These are phyloP conservation scores for Tetheella fluctuosa DNA, from an alignment of 2,888 invertebrate species.

Conservation along the genomic window DNA sequence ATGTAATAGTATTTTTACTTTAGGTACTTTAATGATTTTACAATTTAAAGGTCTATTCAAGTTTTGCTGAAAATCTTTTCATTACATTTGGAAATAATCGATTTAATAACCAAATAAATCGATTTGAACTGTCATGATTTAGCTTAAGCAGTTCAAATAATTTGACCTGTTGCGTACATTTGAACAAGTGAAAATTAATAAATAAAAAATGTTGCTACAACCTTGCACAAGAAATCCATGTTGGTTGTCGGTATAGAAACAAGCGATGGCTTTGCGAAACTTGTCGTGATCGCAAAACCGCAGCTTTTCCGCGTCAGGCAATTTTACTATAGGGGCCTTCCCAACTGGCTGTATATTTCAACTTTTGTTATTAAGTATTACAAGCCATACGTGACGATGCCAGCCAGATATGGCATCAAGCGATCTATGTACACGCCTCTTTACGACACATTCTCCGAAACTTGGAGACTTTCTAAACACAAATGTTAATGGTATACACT, in stretches of 20 bases:
- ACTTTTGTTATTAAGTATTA: slow-evolving; percentile 43
- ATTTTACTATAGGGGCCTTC: slow-evolving; percentile 58
- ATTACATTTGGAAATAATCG: background rate
- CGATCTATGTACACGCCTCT: slow-evolving; percentile 26
- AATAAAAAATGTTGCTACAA: slow-evolving; percentile 53
- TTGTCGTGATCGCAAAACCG: slow-evolving; percentile 73
- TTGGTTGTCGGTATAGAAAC: slow-evolving; percentile 44
- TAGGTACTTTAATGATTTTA: background rate
- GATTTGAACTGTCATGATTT: background rate
- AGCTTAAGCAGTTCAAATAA: background rate
- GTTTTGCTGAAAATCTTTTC: background rate
- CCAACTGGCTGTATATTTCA: slow-evolving; percentile 55
- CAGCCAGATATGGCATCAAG: slow-evolving; percentile 33
- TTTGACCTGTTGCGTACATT: slow-evolving; percentile 46
- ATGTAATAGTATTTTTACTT: no score
- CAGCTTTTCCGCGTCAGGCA: slow-evolving; percentile 67
- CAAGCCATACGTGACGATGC: slow-evolving; percentile 54
- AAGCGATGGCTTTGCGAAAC: slow-evolving; percentile 71
- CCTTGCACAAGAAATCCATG: slow-evolving; percentile 65
- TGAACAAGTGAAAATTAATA: slow-evolving; percentile 49
- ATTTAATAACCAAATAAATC: background rate
- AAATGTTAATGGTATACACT: slow-evolving; percentile 19
- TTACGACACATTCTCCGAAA: slow-evolving; percentile 30
- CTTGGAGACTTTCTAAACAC: slow-evolving; percentile 15
- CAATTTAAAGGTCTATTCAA: background rate